phyloP scores from a whole-genome alignment of 1,140 invertebrate genomes.

The Heliconius himera region DNA sequence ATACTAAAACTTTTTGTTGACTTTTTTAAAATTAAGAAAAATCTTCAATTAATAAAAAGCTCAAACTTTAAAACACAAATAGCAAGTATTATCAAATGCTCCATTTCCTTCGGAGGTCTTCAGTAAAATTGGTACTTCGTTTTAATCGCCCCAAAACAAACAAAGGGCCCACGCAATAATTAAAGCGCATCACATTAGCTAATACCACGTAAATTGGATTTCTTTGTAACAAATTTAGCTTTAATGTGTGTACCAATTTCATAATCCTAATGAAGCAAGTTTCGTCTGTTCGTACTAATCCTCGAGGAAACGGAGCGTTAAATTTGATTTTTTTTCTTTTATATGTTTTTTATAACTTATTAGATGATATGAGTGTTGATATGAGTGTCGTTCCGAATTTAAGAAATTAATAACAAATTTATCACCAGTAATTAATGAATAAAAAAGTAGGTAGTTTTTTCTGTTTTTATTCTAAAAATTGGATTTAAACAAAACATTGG shows the following conservation, averaged over 20 bases:
- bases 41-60: not conserved
- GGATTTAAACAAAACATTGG: too few relatives aligned
- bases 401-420: too few relatives aligned
- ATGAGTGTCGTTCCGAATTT: not conserved
- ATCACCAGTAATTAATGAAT: too few relatives aligned
- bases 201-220: constrained; percentile 34
- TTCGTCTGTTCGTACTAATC: constrained; percentile 28
- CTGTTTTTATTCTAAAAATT: too few relatives aligned
- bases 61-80: not conserved
- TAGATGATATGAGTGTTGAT: too few relatives aligned
- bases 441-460: too few relatives aligned
- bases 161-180: not conserved
- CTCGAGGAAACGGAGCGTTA: constrained; percentile 23
- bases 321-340: constrained; percentile 31
- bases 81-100: not conserved
- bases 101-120: constrained; percentile 9
- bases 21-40: too few relatives aligned
- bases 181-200: constrained; percentile 31
- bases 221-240: constrained; percentile 37
- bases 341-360: constrained; percentile 28
- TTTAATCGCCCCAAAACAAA: not conserved
- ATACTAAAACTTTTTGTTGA: not conserved
- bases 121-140: not conserved
- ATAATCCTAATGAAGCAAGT: constrained; percentile 38
- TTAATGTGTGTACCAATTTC: constrained; percentile 33